phyloP scores from a whole-genome alignment of 2,797 vertebrate genomes.

The Centroberyx gerrardi region DNA sequence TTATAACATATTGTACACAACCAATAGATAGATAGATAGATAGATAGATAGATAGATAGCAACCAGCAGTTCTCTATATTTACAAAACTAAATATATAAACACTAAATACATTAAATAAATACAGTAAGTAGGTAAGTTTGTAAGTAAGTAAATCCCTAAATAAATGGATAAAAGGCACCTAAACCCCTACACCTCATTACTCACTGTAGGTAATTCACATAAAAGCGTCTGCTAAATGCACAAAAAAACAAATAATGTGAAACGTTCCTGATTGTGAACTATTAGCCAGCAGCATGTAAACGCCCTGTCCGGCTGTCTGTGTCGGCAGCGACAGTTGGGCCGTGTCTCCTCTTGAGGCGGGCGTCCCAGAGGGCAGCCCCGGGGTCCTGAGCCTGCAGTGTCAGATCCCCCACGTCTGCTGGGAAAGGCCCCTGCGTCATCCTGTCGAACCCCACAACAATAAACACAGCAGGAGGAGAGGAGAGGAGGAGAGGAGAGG shows the following conservation, averaged over 20 bases:
- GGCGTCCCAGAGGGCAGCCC: conserved; percentile 47
- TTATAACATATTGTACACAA: too few relatives aligned
- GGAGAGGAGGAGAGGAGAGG: conserved; percentile 9
- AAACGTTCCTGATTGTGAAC: background rate
- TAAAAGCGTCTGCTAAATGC: too few relatives aligned
- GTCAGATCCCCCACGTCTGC: conserved; percentile 68
- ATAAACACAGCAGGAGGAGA: conserved; percentile 61
- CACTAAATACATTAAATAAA: too few relatives aligned
- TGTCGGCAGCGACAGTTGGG: conserved; percentile 19
- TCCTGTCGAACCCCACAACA: conserved; percentile 46
- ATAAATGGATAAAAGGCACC: too few relatives aligned
- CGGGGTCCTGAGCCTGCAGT: conserved; percentile 30
- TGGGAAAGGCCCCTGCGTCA: conserved; percentile 76
- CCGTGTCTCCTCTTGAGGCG: conserved; percentile 34
- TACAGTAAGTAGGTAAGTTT: too few relatives aligned
- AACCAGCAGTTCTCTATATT: too few relatives aligned
- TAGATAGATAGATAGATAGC: too few relatives aligned
- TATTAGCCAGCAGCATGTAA: background rate
- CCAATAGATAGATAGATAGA: too few relatives aligned
- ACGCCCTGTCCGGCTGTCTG: background rate
- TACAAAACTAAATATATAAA: too few relatives aligned
- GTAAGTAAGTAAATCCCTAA: too few relatives aligned
- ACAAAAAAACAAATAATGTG: background rate
- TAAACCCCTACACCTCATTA: too few relatives aligned
- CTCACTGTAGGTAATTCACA: too few relatives aligned